phyloP scores from a whole-genome alignment of 2,113 vertebrate species.

The Chitala chitala region DNA sequence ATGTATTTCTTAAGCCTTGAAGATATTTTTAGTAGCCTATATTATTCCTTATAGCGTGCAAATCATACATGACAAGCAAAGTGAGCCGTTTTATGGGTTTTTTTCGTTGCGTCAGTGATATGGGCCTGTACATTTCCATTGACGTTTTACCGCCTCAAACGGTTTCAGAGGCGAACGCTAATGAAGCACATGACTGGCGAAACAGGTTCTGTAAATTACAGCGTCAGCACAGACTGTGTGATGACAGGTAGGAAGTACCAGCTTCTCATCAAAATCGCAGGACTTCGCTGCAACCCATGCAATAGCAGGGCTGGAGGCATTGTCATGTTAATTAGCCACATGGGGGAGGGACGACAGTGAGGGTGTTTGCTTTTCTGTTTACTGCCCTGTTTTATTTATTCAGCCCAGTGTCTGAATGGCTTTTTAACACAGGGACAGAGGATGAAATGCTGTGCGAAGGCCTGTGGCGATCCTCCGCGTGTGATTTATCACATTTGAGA shows the following conservation, averaged over 20 bases:
- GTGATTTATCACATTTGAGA: slow-evolving; percentile 39
- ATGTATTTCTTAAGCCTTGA: no score
- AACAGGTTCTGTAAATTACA: slow-evolving; percentile 17
- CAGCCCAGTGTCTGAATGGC: slow-evolving; percentile 47
- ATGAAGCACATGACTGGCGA: slow-evolving; percentile 40
- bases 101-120: no score
- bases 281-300: slow-evolving; percentile 48
- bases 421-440: slow-evolving; percentile 39
- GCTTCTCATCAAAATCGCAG: slow-evolving; percentile 39
- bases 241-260: slow-evolving; percentile 34
- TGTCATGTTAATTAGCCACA: slow-evolving; percentile 43
- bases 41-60: slow-evolving; percentile 3
- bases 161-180: slow-evolving; percentile 34
- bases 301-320: slow-evolving; percentile 39
- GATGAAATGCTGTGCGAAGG: neutral
- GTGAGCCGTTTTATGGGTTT: no score
- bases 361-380: slow-evolving; percentile 21
- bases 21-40: neutral
- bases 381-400: slow-evolving; percentile 19
- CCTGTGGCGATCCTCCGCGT: slow-evolving; percentile 32
- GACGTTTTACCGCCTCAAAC: slow-evolving; percentile 31
- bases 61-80: no score
- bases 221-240: neutral
- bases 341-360: no score
- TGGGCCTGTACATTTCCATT: no score